Evolutionary conservation across 2,797 vertebrate genomes (phyloP), one percentile per base, ranked within the genome.

Genomic region (Sebastes steindachneri): DNA sequence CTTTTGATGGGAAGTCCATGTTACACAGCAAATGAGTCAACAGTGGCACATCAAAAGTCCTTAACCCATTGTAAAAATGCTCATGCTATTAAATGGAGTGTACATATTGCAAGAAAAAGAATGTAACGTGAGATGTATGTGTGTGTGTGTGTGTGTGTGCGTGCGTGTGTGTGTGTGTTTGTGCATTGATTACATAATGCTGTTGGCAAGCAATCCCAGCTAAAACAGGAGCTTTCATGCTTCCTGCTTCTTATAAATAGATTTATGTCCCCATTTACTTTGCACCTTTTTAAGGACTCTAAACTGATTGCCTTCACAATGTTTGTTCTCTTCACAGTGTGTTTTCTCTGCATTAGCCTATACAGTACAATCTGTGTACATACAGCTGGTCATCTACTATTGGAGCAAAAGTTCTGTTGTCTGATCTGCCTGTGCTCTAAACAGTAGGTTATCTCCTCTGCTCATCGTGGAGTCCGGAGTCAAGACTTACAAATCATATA

Each of bases 161-260:
- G 31, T 1, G 31, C 0, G 45, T n/a, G 48, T 9, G 2, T n/a
- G 48, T n/a, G 15, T 45, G 41, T 45, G 15, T 17, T 3, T 45
- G 41, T 45, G 41, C 71, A 80, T 86, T 80, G 84, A 87, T 89
- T 93, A 80, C 69, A 89, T 90, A 93, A 92, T 85, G 79, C 59
- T 31, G 63, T 23, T 72, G 48, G 79, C 62, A 64, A 73, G 65
- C 82, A 45, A 60, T 88, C 77, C 75, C 84, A 67, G 63, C 74
- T 73, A 77, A 86, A 78, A 62, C 15, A 53, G 29, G 19, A 80
- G 83, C 73, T 74, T 81, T 79, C 10, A 10, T 68, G 76, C 80
- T 80, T 86, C 75, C 82, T 86, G 73, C 25, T 68, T 57, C 25
- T 81, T 85, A 75, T 73, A 79, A 79, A 84, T 85, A 79, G 45